Percentiles rank a stretch among this genome's conserved stretches.
Conservation (phyloP, 2,113 vertebrate species). For the Ageneiosus marmoratus region DNA sequence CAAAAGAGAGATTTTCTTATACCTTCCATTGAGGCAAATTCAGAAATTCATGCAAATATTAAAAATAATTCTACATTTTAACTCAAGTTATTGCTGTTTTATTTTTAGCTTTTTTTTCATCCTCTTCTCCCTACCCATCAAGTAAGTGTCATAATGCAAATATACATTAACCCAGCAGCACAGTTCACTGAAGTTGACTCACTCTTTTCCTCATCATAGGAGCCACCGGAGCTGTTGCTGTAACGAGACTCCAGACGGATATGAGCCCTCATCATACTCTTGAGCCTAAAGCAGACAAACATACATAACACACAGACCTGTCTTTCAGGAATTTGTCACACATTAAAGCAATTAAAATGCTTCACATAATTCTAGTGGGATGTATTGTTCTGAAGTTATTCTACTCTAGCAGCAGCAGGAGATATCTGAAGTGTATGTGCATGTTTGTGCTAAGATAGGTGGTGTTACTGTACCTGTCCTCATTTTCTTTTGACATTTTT, state of each 20-base stretch:
- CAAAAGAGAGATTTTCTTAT: too few relatives aligned
- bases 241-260: conserved; percentile 94
- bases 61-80: too few relatives aligned
- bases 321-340: not conserved
- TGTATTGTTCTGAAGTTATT: not conserved
- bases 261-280: conserved; percentile 86
- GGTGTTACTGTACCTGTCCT: conserved; percentile 82
- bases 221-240: conserved; percentile 97
- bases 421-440: not conserved
- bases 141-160: not conserved
- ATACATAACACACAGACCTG: conserved; percentile 5
- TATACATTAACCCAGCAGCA: not conserved
- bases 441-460: not conserved
- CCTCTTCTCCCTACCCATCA: not conserved
- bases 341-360: not conserved
- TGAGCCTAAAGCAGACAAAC: conserved; percentile 70
- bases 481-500: conserved; percentile 83
- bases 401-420: not conserved
- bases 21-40: too few relatives aligned
- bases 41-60: too few relatives aligned
- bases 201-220: conserved; percentile 97
- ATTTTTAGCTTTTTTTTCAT: too few relatives aligned
- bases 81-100: too few relatives aligned
- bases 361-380: not conserved
- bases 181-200: conserved; percentile 61